Conservation (phyloP, 2,888 invertebrate genomes). For the Folsomia manolachei region DNA sequence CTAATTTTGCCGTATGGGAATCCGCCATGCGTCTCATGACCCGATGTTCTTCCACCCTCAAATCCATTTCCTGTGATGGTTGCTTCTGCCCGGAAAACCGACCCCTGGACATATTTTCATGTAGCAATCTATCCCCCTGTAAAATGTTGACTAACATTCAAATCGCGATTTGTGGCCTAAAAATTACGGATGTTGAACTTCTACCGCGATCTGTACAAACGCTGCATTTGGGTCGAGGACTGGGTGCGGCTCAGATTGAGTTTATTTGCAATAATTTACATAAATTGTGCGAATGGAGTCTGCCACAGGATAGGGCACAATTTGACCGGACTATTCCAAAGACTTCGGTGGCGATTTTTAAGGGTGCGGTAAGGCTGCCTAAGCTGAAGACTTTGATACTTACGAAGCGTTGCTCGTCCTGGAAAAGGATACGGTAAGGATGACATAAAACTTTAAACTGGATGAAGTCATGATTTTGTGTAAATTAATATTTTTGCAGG, state of each 20-base stretch:
- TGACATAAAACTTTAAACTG: background rate
- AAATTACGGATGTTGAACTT: slow-evolving; percentile 4
- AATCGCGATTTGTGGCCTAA: slow-evolving; percentile 25
- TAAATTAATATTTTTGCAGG: background rate
- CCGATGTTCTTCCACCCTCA: slow-evolving; percentile 5
- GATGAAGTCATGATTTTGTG: background rate
- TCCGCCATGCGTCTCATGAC: background rate
- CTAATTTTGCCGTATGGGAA: background rate
- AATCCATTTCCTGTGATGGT: slow-evolving; percentile 14
- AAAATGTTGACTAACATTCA: slow-evolving; percentile 13
- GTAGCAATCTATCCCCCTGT: slow-evolving; percentile 14
- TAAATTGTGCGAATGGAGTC: slow-evolving; percentile 14
- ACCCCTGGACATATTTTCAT: slow-evolving; percentile 15
- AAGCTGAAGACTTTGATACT: background rate
- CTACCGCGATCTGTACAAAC: slow-evolving; percentile 11
- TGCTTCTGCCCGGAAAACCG: slow-evolving; percentile 19
- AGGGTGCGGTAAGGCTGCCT: background rate
- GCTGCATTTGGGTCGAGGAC: slow-evolving; percentile 21
- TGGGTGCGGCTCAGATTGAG: slow-evolving; percentile 23
- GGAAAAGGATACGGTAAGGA: background rate
- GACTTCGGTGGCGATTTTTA: background rate
- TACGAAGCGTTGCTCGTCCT: background rate
- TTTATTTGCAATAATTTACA: slow-evolving; percentile 11
- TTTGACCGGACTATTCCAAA: background rate
- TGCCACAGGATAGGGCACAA: slow-evolving; percentile 21